Percentiles rank a stretch among this genome's conserved stretches.
These are phyloP conservation scores for Syrista parreyssii DNA, from an alignment of 2,888 invertebrate species.

Conservation along the genomic window DNA sequence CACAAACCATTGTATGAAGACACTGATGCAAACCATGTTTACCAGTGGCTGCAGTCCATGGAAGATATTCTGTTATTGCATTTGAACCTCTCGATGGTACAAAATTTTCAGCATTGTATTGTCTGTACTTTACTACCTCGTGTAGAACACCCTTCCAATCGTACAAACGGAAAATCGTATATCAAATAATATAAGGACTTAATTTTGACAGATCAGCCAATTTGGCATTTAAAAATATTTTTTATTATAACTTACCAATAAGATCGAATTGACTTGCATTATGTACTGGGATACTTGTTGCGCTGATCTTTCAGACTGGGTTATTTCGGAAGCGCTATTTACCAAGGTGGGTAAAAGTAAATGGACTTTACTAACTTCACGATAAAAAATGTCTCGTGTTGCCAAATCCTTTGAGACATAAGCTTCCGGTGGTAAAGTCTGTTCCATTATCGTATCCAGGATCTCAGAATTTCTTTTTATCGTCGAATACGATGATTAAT, in stretches of 20 bases:
- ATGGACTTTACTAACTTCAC: conserved; percentile 76
- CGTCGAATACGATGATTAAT: conserved; percentile 21
- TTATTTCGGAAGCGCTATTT: conserved; percentile 71
- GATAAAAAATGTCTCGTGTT: conserved; percentile 80
- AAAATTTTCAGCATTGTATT: conserved; percentile 70
- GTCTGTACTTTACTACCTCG: conserved; percentile 75
- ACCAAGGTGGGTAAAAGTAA: conserved; percentile 74
- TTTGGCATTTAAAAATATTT: background rate
- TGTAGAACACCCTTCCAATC: conserved; percentile 70
- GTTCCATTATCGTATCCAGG: conserved; percentile 50
- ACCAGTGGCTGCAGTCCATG: conserved; percentile 80
- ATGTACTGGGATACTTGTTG: conserved; percentile 69
- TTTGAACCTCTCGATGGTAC: conserved; percentile 60
- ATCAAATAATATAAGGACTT: background rate
- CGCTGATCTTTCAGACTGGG: conserved; percentile 72
- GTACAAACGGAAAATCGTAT: background rate
- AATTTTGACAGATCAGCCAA: background rate
- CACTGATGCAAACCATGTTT: conserved; percentile 63
- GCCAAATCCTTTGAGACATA: conserved; percentile 68
- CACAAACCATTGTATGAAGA: conserved; percentile 55
- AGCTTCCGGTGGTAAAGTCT: conserved; percentile 51
- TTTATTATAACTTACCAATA: conserved; percentile 48
- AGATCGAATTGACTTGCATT: conserved; percentile 56
- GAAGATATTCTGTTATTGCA: conserved; percentile 72
- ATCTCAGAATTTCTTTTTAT: conserved; percentile 46